A percentile compares a stretch with the other conserved stretches of the same genome.
These are phyloP conservation scores for Puma concolor DNA, from an alignment of 2,113 vertebrate species.

Conservation along the genomic window DNA sequence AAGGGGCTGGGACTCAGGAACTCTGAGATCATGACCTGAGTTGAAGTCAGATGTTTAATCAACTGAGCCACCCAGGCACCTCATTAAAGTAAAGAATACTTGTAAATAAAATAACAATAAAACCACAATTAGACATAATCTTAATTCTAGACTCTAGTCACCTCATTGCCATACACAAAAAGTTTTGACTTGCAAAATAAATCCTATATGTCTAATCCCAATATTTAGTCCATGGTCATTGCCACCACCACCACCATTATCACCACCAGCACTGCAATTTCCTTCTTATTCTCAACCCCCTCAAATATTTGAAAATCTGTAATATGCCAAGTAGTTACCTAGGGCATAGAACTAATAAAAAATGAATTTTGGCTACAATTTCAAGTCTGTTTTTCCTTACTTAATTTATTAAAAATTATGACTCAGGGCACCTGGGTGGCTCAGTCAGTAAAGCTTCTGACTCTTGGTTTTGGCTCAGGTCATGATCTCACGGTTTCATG, in stretches of 20 bases:
- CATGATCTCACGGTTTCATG: no score
- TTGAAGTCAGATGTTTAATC: no score
- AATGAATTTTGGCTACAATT: neutral
- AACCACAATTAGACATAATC: neutral
- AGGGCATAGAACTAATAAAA: neutral
- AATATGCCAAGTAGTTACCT: neutral
- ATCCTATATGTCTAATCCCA: neutral
- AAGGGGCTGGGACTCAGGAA: no score
- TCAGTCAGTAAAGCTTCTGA: no score
- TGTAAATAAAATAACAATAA: neutral
- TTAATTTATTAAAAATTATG: neutral
- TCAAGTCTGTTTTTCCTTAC: neutral
- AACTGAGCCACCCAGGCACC: no score
- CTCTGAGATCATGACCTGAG: no score
- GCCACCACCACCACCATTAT: neutral
- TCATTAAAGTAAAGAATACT: neutral
- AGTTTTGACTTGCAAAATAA: neutral
- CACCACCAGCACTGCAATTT: neutral
- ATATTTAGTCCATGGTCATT: neutral
- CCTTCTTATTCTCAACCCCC: neutral
- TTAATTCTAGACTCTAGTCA: neutral
- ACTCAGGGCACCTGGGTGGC: neutral
- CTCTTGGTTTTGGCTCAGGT: no score
- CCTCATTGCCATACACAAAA: neutral
- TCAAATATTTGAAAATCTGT: neutral